Conservation (phyloP, 2,797 vertebrate species). For the Amblyraja radiata region DNA sequence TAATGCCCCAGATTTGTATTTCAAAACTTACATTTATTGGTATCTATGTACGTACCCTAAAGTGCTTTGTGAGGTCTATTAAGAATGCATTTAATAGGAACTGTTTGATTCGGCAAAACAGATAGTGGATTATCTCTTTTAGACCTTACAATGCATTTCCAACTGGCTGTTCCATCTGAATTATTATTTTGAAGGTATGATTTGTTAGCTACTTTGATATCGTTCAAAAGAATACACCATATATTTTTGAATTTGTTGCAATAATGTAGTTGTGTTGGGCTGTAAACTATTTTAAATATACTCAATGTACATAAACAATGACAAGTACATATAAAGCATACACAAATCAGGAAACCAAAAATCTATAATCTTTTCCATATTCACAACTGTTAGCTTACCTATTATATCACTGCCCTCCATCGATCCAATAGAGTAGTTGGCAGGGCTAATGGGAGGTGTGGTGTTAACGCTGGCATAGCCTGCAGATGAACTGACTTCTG, state of each 20-base stretch:
- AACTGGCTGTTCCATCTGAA: background rate
- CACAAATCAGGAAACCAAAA: background rate
- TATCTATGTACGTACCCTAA: background rate
- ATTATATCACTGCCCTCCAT: slow-evolving; percentile 67
- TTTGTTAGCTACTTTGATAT: background rate
- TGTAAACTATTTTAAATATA: background rate
- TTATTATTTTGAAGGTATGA: background rate
- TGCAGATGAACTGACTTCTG: slow-evolving; percentile 82
- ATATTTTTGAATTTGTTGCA: background rate
- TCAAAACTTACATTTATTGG: too few relatives aligned
- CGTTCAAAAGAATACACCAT: background rate
- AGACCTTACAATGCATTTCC: background rate
- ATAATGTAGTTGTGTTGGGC: background rate
- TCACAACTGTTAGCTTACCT: slow-evolving; percentile 57
- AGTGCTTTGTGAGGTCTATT: background rate
- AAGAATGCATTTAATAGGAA: background rate
- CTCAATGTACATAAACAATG: background rate
- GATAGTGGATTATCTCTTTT: background rate
- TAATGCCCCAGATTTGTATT: too few relatives aligned
- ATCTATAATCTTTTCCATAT: background rate
- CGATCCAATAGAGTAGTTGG: slow-evolving; percentile 75
- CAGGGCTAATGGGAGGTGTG: slow-evolving; percentile 72
- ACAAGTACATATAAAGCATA: background rate
- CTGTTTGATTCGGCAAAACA: background rate
- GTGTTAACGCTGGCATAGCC: slow-evolving; percentile 81